phyloP scores from a whole-genome alignment of 2,888 invertebrate species.

The Anodontia alba region DNA sequence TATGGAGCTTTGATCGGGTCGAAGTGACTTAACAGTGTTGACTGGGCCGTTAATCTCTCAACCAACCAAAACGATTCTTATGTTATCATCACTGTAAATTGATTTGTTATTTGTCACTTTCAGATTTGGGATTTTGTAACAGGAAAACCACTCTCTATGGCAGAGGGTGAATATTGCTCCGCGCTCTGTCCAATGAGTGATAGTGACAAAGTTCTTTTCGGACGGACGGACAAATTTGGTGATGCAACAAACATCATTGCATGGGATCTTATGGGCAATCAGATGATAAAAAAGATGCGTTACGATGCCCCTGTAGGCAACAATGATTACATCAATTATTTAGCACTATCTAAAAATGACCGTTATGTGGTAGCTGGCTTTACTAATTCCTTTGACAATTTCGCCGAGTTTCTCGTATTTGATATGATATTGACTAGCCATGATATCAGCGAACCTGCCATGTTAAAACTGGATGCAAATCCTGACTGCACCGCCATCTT shows the following conservation, averaged over 20 bases:
- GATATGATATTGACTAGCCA: constrained; percentile 81
- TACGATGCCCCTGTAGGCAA: constrained; percentile 83
- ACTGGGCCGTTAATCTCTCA: no score
- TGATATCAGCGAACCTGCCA: constrained; percentile 80
- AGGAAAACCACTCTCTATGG: constrained; percentile 83
- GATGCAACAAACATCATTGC: constrained; percentile 82
- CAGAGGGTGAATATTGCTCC: constrained; percentile 82
- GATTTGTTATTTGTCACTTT: constrained; percentile 16
- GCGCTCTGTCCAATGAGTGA: constrained; percentile 83
- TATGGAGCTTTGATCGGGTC: no score
- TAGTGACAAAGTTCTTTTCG: constrained; percentile 83
- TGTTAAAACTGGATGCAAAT: constrained; percentile 82
- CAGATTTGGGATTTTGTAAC: constrained; percentile 85
- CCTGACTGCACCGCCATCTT: constrained; percentile 83
- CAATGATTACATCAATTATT: constrained; percentile 82
- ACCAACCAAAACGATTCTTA: no score
- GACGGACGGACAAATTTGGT: constrained; percentile 83
- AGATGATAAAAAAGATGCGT: constrained; percentile 80
- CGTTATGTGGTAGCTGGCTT: constrained; percentile 84
- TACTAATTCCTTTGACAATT: constrained; percentile 83
- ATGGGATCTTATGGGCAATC: constrained; percentile 84
- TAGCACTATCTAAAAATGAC: constrained; percentile 82
- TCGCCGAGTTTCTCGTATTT: constrained; percentile 84
- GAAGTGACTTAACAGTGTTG: no score
- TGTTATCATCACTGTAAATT: no score